Conservation (phyloP, 2,113 vertebrate species). For the Helogale parvula region DNA sequence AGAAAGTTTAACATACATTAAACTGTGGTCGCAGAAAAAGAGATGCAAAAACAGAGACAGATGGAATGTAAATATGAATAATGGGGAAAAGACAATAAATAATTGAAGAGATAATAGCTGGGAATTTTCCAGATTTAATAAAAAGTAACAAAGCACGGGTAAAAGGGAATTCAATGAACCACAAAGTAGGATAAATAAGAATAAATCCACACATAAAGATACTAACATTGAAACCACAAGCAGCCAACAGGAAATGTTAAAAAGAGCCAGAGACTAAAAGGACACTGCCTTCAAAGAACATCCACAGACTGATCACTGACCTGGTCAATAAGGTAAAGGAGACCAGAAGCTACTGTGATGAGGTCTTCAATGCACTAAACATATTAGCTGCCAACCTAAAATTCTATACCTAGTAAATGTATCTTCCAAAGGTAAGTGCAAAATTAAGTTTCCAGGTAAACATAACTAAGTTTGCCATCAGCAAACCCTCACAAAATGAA, state of each 20-base stretch:
- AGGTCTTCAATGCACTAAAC: not conserved
- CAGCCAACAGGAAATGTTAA: not conserved
- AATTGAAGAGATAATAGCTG: not conserved
- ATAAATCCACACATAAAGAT: not conserved
- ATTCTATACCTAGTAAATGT: not conserved
- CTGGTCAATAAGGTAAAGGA: not conserved
- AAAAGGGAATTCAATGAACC: not conserved
- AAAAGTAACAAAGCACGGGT: not conserved
- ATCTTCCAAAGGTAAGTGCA: not conserved
- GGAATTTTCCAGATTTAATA: not conserved
- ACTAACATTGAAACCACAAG: not conserved
- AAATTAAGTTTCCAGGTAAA: not conserved
- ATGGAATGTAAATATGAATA: not conserved
- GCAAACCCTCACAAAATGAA: not conserved
- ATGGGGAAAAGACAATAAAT: not conserved
- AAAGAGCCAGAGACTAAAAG: not conserved
- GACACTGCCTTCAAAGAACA: not conserved
- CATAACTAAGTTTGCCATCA: not conserved
- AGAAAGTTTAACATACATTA: not conserved
- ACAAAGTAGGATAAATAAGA: not conserved
- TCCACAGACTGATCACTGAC: not conserved
- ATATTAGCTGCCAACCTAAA: not conserved
- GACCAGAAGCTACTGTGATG: not conserved
- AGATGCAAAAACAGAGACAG: not conserved
- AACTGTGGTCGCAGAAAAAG: constrained; percentile 10